phyloP scores from a whole-genome alignment of 1,140 invertebrate genomes.

The Platorchestia sp. region DNA sequence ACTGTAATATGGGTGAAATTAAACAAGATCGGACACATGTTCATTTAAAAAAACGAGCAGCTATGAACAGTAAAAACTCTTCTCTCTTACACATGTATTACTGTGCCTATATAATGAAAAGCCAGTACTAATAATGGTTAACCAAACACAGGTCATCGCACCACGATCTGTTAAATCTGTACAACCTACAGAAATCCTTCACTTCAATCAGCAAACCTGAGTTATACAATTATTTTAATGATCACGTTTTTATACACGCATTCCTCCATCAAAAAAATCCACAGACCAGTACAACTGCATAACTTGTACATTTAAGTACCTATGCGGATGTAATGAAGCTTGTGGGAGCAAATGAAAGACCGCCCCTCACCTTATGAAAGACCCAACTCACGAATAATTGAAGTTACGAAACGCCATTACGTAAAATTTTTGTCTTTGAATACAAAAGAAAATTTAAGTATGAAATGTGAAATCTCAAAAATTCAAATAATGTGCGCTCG shows the following conservation, averaged over 20 bases:
- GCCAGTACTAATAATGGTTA: not conserved
- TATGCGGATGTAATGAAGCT: too few species aligned
- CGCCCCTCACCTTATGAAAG: too few species aligned
- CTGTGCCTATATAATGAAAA: not conserved
- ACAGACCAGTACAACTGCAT: not conserved
- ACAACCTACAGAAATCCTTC: not conserved
- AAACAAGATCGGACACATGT: not conserved
- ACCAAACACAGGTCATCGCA: not conserved
- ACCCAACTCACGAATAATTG: too few species aligned
- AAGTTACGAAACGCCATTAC: too few species aligned
- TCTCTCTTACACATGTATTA: not conserved
- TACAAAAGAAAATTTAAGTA: too few species aligned
- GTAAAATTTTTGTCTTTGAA: too few species aligned
- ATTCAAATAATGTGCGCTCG: too few species aligned
- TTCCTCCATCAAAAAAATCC: not conserved
- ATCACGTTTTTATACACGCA: not conserved
- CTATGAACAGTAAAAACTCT: not conserved
- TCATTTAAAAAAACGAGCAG: not conserved
- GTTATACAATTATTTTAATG: not conserved
- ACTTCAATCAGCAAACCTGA: not conserved
- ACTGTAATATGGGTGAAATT: constrained; percentile 66
- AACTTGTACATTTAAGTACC: too few species aligned
- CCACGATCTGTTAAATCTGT: not conserved
- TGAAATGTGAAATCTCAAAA: too few species aligned
- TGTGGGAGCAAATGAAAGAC: too few species aligned